Conservation (phyloP, 1,140 invertebrate genomes). For the Anastrepha ludens region DNA sequence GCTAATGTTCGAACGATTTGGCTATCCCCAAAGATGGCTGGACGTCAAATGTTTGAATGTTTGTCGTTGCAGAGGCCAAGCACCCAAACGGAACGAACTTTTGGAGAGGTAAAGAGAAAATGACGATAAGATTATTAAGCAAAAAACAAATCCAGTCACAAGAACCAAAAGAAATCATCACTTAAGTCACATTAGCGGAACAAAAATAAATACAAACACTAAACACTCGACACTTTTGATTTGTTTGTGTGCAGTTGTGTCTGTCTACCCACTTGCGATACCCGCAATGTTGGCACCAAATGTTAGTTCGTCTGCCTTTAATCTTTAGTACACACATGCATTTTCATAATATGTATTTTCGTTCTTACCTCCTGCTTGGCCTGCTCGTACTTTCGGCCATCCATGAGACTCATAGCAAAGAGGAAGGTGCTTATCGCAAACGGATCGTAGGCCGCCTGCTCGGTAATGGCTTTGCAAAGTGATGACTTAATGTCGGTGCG, state of each 20-base stretch:
- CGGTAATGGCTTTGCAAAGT: constrained; percentile 79
- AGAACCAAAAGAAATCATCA: not conserved
- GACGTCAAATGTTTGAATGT: not conserved
- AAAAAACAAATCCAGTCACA: not conserved
- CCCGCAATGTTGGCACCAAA: not conserved
- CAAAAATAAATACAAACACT: not conserved
- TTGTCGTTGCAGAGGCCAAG: not conserved
- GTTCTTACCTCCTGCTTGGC: constrained; percentile 77
- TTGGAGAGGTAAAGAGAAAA: not conserved
- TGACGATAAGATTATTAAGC: not conserved
- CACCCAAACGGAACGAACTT: not conserved
- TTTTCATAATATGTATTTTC: not conserved
- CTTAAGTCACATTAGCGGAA: not conserved
- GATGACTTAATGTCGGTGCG: constrained; percentile 77
- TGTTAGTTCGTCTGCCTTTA: not conserved
- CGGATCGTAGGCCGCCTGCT: constrained; percentile 81
- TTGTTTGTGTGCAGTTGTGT: not conserved
- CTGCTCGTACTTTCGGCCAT: constrained; percentile 77
- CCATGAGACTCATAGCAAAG: constrained; percentile 79
- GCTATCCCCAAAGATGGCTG: not conserved
- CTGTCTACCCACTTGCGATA: not conserved
- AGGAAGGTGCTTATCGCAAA: constrained; percentile 81
- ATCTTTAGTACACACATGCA: no score
- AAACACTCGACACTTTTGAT: not conserved
- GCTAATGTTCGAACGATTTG: not conserved